phyloP scores from a whole-genome alignment of 2,888 invertebrate genomes.

The Pyrrhosoma nymphula region DNA sequence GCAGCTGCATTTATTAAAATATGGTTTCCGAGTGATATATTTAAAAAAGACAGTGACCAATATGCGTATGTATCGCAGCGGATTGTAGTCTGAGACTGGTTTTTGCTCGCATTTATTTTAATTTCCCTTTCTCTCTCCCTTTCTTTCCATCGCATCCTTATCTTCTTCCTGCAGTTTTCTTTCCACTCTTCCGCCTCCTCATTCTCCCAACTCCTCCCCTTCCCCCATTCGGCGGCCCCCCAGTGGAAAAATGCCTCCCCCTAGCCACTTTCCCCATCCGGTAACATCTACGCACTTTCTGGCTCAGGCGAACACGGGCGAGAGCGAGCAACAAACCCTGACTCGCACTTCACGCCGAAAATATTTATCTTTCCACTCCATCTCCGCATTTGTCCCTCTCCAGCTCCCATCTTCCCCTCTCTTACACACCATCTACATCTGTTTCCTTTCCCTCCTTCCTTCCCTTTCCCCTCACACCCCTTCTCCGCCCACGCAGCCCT shows the following conservation, averaged over 20 bases:
- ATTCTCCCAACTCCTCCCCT: background rate
- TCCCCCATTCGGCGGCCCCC: background rate
- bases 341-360: slow-evolving; percentile 36
- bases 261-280: background rate
- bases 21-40: no score
- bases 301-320: background rate
- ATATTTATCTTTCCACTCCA: slow-evolving; percentile 52
- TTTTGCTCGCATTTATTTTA: no score
- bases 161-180: no score
- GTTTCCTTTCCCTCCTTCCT: background rate
- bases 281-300: slow-evolving; percentile 21
- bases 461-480: background rate
- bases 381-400: background rate
- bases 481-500: background rate
- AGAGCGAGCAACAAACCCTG: slow-evolving; percentile 4
- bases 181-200: background rate
- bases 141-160: no score
- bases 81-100: no score
- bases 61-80: no score
- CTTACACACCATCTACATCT: slow-evolving; percentile 31
- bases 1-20: no score
- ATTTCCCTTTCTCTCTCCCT: no score
- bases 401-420: background rate
- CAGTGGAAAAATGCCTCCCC: background rate
- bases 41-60: no score